Conservation (phyloP, 2,888 invertebrate species). For the Drosophila tanythrix region DNA sequence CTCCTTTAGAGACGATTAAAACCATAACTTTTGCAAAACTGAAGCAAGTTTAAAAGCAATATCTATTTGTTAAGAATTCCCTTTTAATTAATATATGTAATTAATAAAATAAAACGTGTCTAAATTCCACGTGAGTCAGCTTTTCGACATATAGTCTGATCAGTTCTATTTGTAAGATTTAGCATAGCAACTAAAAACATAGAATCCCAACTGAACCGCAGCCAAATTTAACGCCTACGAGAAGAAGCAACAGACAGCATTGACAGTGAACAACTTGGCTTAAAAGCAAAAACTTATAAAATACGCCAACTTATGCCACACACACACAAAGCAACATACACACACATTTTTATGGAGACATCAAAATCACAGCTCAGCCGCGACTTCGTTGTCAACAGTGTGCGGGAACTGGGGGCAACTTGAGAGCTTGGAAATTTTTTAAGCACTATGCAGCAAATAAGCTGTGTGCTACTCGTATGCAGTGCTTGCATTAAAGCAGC, state of each 20-base stretch:
- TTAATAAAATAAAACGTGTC: background rate
- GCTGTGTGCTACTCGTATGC: slow-evolving; percentile 40
- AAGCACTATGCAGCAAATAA: slow-evolving; percentile 34
- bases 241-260: slow-evolving; percentile 14
- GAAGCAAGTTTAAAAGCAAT: background rate
- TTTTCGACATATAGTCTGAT: slow-evolving; percentile 2
- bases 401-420: background rate
- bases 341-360: slow-evolving; percentile 71
- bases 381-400: slow-evolving; percentile 36
- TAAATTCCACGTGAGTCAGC: slow-evolving; percentile 35
- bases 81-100: background rate
- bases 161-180: background rate
- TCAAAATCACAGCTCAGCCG: slow-evolving; percentile 51
- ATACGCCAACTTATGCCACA: slow-evolving; percentile 52
- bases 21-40: background rate
- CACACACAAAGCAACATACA: slow-evolving; percentile 24
- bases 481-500: slow-evolving; percentile 55
- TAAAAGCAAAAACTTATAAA: slow-evolving; percentile 65
- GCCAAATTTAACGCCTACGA: slow-evolving; percentile 71
- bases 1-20: background rate
- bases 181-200: slow-evolving; percentile 31
- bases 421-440: slow-evolving; percentile 21
- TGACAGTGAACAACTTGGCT: slow-evolving; percentile 28
- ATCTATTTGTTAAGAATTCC: background rate
- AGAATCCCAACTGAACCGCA: slow-evolving; percentile 1